phyloP scores from a whole-genome alignment of 2,113 vertebrate genomes.

The Athene noctua region DNA sequence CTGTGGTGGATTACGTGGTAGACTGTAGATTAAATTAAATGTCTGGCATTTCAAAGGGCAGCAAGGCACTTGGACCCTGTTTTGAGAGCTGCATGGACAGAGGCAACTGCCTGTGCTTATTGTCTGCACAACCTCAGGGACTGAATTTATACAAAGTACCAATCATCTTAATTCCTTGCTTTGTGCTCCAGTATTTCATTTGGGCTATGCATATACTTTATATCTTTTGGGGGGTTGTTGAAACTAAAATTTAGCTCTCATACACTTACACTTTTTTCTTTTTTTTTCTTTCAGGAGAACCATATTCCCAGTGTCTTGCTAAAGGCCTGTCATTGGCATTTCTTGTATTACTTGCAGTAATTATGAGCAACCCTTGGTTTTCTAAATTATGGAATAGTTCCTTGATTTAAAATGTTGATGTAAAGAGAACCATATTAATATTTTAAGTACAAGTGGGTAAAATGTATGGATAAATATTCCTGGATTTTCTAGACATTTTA shows the following conservation, averaged over 20 bases:
- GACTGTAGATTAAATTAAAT: neutral
- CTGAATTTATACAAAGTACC: neutral
- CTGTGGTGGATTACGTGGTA: neutral
- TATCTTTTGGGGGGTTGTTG: neutral
- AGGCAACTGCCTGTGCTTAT: neutral
- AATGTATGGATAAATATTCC: neutral
- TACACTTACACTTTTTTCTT: neutral
- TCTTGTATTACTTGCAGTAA: slow-evolving; percentile 70
- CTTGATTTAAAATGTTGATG: neutral
- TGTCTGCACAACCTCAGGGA: neutral
- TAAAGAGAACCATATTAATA: neutral
- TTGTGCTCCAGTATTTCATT: neutral
- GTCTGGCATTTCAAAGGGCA: neutral
- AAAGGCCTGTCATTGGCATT: slow-evolving; percentile 83
- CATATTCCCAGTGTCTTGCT: slow-evolving; percentile 80
- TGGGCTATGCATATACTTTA: neutral
- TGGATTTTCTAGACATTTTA: neutral
- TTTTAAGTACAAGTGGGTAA: neutral
- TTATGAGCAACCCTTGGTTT: slow-evolving; percentile 82
- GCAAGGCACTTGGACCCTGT: neutral
- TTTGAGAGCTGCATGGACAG: neutral
- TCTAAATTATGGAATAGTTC: slow-evolving; percentile 60
- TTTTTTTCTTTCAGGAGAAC: slow-evolving; percentile 77
- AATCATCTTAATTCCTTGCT: neutral
- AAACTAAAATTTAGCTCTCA: neutral